Evolutionary conservation across 2,113 vertebrate species (phyloP).

Genomic region (Poeciliopsis prolifica): DNA sequence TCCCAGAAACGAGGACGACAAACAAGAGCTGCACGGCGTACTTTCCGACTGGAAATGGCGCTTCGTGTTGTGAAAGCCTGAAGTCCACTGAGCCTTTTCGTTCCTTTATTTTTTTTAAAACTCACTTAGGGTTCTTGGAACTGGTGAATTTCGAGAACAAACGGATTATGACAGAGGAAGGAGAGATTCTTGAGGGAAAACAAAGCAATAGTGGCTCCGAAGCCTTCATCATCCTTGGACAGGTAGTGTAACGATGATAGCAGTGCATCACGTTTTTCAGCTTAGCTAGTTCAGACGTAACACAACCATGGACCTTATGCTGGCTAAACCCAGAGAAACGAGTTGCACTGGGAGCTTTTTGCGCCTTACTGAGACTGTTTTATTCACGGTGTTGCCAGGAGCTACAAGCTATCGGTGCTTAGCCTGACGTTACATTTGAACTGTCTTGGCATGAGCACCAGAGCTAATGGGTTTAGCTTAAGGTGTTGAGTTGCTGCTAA

Average conservation of each 20-base stretch:
- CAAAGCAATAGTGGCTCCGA: conserved; percentile 41
- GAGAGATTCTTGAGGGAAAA: conserved; percentile 32
- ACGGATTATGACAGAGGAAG: conserved; percentile 61
- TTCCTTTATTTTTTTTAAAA: conserved; percentile 3
- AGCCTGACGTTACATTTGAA: conserved; percentile 2
- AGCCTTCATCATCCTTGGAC: conserved; percentile 36
- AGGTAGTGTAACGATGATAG: conserved; percentile 56
- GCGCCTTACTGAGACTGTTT: background rate
- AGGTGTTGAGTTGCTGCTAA: background rate
- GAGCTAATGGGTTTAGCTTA: background rate
- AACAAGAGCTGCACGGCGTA: conserved; percentile 40
- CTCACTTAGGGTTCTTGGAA: background rate
- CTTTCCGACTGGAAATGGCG: conserved; percentile 60
- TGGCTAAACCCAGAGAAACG: background rate
- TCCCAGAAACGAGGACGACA: background rate
- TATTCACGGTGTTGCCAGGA: background rate
- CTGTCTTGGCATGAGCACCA: conserved; percentile 3
- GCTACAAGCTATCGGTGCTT: conserved; percentile 1
- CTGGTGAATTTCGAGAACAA: conserved; percentile 5
- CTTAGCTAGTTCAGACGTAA: conserved; percentile 7
- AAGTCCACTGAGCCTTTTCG: conserved; percentile 21
- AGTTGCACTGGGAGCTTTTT: background rate
- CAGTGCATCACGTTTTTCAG: conserved; percentile 65
- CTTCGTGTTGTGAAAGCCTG: conserved; percentile 32
- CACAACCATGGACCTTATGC: background rate